Percentiles rank a stretch among this genome's conserved stretches.
Evolutionary conservation across 1,140 invertebrate genomes (phyloP).

Genomic region (Drosophila nikananu): DNA sequence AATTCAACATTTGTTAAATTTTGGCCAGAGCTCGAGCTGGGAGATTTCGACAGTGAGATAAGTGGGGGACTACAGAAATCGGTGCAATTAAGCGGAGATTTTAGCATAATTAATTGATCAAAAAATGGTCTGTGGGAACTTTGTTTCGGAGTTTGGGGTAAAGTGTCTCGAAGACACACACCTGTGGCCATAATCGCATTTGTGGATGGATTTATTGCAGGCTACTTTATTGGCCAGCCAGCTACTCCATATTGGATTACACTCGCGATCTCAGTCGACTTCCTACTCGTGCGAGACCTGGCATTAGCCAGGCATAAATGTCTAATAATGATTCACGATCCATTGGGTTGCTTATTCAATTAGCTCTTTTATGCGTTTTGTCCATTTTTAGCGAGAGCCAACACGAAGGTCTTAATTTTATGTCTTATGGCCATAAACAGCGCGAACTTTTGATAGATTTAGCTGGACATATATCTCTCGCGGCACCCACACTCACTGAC

Average conservation of each 20-base stretch:
- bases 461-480: slow-evolving; percentile 32
- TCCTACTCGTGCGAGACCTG: slow-evolving; percentile 19
- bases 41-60: slow-evolving; percentile 50
- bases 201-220: slow-evolving; percentile 24
- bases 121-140: slow-evolving; percentile 22
- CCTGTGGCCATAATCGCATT: neutral
- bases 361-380: slow-evolving; percentile 77
- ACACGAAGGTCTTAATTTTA: slow-evolving; percentile 72
- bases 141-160: neutral
- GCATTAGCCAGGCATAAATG: slow-evolving; percentile 66
- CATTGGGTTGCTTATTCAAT: slow-evolving; percentile 75
- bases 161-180: slow-evolving; percentile 3
- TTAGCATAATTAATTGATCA: slow-evolving; percentile 75
- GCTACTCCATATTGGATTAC: slow-evolving; percentile 33
- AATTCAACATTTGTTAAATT: slow-evolving; percentile 76
- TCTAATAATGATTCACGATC: slow-evolving; percentile 68
- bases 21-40: slow-evolving; percentile 43
- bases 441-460: slow-evolving; percentile 35
- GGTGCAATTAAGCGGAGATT: slow-evolving; percentile 67
- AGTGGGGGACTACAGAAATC: slow-evolving; percentile 23
- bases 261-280: slow-evolving; percentile 12
- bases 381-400: slow-evolving; percentile 62
- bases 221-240: slow-evolving; percentile 20
- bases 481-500: slow-evolving; percentile 22
- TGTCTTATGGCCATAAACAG: slow-evolving; percentile 72